Evolutionary conservation across 2,888 invertebrate genomes (phyloP), one percentile per base, ranked within the genome.

Genomic region (Drosophila prostipennis): DNA sequence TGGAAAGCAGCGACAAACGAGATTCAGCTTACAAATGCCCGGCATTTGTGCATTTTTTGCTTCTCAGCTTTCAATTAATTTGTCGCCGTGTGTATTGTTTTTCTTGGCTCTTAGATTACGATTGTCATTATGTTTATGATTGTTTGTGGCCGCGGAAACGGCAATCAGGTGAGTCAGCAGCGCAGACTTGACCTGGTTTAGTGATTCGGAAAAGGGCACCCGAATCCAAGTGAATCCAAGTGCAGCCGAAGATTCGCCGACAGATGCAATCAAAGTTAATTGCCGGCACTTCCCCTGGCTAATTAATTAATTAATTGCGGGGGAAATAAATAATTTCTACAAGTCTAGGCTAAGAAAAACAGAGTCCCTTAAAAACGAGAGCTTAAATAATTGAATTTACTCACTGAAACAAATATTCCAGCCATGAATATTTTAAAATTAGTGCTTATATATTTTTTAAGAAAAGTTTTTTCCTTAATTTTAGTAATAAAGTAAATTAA

Each of bases 1-100:
- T 40, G 59, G 45, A 40, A 40, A 80, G 36, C 56, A 56, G 29
- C 59, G 56, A 42, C 48, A 63, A 46, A 57, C 39, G 26, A 63
- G 11, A 37, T 32, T 11, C 39, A 56, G 23, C 43, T n/a, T 6
- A 40, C 48, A 43, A 49, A 32, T 60, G 59, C 43, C 58, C 19
- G 45, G 42, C 29, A 43, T 40, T 63, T 64, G 37, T 45, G 52
- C 40, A 52, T 60, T 57, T 59, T 36, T 23, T 5, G 53, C 29
- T 29, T 49, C 52, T 45, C 56, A 58, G 46, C 74, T 63, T 74
- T 69, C 72, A 82, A 82, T 85, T 85, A 75, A 82, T 82, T 77
- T 77, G 72, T 70, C 40, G 71, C 19, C 65, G 53, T 48, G 55
- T 52, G 46, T 69, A 70, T 78, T 83, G 75, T 60, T 61, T 67